Base-by-base conservation (phyloP, 1,140 invertebrate genomes). In the Nasonia longicornis region DNA sequence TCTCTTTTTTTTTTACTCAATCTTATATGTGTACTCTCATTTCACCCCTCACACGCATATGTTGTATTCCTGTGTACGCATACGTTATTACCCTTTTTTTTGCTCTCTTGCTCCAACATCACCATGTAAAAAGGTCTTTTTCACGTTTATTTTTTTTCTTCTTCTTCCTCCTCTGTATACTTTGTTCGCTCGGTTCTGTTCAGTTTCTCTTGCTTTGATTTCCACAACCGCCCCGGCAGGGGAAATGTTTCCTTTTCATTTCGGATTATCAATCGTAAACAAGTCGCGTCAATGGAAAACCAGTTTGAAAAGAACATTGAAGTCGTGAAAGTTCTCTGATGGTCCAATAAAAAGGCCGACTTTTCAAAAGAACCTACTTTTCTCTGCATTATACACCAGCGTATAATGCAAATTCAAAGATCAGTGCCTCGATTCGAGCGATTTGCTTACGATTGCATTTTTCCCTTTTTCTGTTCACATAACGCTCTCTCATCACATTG, bases 201-300 rank as follows among this genome's bases (percentile, higher is more conserved):
- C 63, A 72, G 70, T 82, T 78, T 82, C 63, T 79, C 29, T 82
- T 73, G 58, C 76, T 82, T 75, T 82, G 42, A 74, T 74, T 78
- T 79, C n/a, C 42, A 63, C 16, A 16, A 20, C 29, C 29, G 29
- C 16, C 42, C 29, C 45, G 3, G 38, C 69, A 20, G 48, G 35
- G 38, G 26, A 71, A 45, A 67, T 77, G n/a, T 81, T 77, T 81
- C 38, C 69, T 79, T 82, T 75, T 82, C 81, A n/a, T 80, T 76
- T 77, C 38, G n/a, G 38, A 83, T 79, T 76, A 80, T 79, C 76
- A 77, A 71, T 77, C 82, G 82, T 83, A 79, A 78, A 74, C 80
- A 82, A 73, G 22, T 52, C 26, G 66, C 70, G 75, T 78, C 76
- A 38, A 82, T 78, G 58, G 80, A 74, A 67, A 73, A 48, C 52